These are phyloP conservation scores for Augochlora pura DNA, from an alignment of 1,140 invertebrate genomes.

Conservation along the genomic window DNA sequence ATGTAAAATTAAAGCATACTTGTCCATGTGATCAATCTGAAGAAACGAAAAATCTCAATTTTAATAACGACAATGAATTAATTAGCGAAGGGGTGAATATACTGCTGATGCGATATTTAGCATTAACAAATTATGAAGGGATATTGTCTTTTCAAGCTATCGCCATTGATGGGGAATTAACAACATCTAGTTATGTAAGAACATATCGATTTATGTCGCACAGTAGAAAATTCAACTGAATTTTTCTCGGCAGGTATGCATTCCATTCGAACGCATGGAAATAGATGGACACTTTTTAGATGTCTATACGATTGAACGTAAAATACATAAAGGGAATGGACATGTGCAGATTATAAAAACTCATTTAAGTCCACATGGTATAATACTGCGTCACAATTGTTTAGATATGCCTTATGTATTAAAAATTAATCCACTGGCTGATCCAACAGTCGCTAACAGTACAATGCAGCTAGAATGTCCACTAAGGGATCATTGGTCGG, in stretches of 20 bases:
- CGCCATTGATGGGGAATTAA: conserved; percentile 82
- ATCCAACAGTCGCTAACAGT: conserved; percentile 22
- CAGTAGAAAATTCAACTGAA: conserved; percentile 17
- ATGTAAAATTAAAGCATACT: conserved; percentile 49
- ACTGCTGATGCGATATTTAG: conserved; percentile 82
- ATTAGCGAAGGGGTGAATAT: conserved; percentile 84
- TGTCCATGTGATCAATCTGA: conserved; percentile 57
- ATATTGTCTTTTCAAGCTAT: conserved; percentile 80
- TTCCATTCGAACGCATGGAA: conserved; percentile 51
- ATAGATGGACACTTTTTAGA: conserved; percentile 44
- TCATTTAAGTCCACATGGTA: conserved; percentile 59
- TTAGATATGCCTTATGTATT: conserved; percentile 59
- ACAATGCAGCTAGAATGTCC: conserved; percentile 17
- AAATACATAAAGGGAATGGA: conserved; percentile 47
- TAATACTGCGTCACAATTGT: conserved; percentile 67
- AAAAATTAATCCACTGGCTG: conserved; percentile 61
- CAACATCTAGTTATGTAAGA: conserved; percentile 83
- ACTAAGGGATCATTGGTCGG: conserved; percentile 70
- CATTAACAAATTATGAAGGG: conserved; percentile 80
- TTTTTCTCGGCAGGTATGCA: conserved; percentile 52
- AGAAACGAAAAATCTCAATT: conserved; percentile 50
- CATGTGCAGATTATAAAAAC: conserved; percentile 52
- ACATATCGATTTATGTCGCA: conserved; percentile 36
- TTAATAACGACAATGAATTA: conserved; percentile 69
- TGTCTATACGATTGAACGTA: conserved; percentile 64